phyloP scores from a whole-genome alignment of 2,797 vertebrate species.

The Eupleurogrammus muticus region DNA sequence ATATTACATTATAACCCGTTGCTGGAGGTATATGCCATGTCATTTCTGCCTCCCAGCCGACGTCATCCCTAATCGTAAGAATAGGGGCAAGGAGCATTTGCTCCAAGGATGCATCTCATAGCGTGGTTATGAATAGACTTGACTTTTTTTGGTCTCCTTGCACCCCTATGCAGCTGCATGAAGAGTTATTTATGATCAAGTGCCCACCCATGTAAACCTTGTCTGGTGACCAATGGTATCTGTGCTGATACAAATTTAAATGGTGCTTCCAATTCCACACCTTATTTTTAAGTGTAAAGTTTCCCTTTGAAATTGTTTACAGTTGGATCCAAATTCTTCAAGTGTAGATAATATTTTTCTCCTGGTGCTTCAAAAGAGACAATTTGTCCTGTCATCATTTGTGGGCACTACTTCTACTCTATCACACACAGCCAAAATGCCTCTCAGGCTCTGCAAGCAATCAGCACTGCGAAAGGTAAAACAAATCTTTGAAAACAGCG shows the following conservation, averaged over 20 bases:
- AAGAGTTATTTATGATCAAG: no score
- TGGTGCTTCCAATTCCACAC: background rate
- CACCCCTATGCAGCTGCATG: no score
- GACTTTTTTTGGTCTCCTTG: no score
- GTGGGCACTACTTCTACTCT: background rate
- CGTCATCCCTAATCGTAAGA: no score
- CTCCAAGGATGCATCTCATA: no score
- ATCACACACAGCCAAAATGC: background rate
- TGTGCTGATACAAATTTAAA: background rate
- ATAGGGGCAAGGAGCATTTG: no score
- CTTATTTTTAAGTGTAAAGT: background rate
- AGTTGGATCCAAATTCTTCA: background rate
- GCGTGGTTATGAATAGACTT: no score
- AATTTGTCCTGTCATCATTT: background rate
- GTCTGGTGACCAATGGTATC: no score
- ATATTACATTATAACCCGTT: no score
- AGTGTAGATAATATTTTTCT: background rate
- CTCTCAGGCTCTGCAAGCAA: background rate
- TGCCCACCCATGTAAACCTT: no score
- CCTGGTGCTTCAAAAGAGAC: background rate
- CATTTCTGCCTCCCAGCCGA: no score
- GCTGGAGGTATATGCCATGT: no score
- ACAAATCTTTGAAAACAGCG: constrained; percentile 34
- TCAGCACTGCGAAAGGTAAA: constrained; percentile 16
- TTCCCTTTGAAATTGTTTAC: background rate